phyloP scores from a whole-genome alignment of 2,888 invertebrate genomes.

The Phoenoteleia sp. region DNA sequence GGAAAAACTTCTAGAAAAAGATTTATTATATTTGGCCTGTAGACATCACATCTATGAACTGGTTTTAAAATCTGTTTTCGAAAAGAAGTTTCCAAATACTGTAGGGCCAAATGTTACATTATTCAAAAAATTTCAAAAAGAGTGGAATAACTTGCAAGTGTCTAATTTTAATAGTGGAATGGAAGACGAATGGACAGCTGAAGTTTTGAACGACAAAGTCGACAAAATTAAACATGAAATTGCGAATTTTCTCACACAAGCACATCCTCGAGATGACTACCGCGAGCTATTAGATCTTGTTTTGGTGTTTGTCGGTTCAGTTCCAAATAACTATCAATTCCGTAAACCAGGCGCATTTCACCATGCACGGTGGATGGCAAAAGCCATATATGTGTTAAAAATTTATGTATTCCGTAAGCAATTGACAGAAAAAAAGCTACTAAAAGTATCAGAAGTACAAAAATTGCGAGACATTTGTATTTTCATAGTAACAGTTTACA shows the following conservation, averaged over 20 bases:
- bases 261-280: constrained; percentile 69
- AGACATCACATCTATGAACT: no score
- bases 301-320: constrained; percentile 44
- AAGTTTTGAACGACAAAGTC: background rate
- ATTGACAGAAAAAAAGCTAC: background rate
- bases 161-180: background rate
- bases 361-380: constrained; percentile 9
- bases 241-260: constrained; percentile 3
- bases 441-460: no score
- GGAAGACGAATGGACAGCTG: background rate
- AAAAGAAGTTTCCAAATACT: no score
- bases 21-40: no score
- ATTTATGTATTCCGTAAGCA: background rate
- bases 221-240: background rate
- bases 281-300: constrained; percentile 70
- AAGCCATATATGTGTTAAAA: background rate
- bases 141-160: background rate
- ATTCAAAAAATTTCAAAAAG: background rate
- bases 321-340: constrained; percentile 27
- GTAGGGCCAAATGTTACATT: background rate
- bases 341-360: constrained; percentile 70
- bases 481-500: constrained; percentile 69
- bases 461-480: constrained; percentile 66
- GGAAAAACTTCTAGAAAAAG: background rate
- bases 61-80: no score